Evolutionary conservation across 2,888 invertebrate genomes (phyloP).

Genomic region (Odontocolon sp.): DNA sequence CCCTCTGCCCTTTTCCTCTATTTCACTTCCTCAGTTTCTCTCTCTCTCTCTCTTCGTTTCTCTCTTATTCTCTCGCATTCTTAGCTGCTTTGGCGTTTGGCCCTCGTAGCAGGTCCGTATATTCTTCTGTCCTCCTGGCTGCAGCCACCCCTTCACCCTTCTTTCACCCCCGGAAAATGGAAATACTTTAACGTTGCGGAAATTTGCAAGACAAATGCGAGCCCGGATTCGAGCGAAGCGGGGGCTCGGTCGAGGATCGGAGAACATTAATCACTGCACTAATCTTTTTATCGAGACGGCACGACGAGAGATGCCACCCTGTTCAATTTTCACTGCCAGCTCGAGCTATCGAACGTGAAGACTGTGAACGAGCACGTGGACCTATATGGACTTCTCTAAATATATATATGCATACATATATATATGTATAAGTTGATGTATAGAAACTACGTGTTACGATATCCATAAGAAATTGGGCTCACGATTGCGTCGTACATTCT

Average conservation of each 20-base stretch:
- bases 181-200: constrained; percentile 63
- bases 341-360: constrained; percentile 21
- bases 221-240: constrained; percentile 43
- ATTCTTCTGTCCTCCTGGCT: constrained; percentile 46
- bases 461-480: constrained; percentile 29
- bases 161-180: constrained; percentile 56
- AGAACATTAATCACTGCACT: constrained; percentile 59
- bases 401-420: not conserved
- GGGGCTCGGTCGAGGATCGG: constrained; percentile 6
- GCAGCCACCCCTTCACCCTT: not conserved
- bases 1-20: not conserved
- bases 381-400: not conserved
- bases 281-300: constrained; percentile 59
- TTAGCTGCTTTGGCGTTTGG: constrained; percentile 51
- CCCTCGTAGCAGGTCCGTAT: constrained; percentile 48
- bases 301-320: constrained; percentile 15
- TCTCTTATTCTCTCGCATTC: constrained; percentile 19
- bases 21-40: not conserved
- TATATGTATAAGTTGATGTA: constrained; percentile 15
- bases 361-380: not conserved
- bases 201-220: constrained; percentile 66
- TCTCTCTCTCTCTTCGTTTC: not conserved
- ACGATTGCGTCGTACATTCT: not conserved
- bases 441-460: constrained; percentile 17
- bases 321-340: constrained; percentile 32